A percentile compares a stretch with the other conserved stretches of the same genome.
These are phyloP conservation scores for Zaprionus gabonicus DNA, from an alignment of 1,140 invertebrate species.

Conservation along the genomic window DNA sequence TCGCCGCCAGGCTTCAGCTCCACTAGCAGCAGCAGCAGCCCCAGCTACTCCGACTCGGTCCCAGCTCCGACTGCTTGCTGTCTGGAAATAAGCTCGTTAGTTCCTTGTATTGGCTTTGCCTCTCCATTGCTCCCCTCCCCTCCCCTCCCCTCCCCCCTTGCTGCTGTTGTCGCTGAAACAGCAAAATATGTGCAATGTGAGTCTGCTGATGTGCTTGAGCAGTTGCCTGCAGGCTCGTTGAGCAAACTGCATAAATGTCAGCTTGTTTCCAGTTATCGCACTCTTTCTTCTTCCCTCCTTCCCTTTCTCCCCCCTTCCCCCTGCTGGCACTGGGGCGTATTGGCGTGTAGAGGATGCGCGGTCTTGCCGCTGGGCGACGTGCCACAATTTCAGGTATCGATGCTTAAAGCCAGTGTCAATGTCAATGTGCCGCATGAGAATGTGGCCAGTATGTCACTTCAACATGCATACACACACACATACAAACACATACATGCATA, in stretches of 20 bases:
- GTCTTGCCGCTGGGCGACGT: conserved; percentile 11
- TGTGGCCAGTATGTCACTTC: conserved; percentile 59
- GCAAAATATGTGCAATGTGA: conserved; percentile 59
- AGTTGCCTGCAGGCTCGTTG: conserved; percentile 74
- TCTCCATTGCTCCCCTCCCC: background rate
- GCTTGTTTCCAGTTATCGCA: conserved; percentile 82
- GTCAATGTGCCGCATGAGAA: conserved; percentile 59
- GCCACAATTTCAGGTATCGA: conserved; percentile 35
- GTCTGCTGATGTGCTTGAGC: conserved; percentile 65
- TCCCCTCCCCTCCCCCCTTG: conserved; percentile 3
- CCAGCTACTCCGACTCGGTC: background rate
- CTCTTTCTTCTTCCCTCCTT: conserved; percentile 42
- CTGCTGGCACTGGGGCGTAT: conserved; percentile 62
- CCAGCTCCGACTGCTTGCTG: conserved; percentile 49
- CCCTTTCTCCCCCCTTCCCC: conserved; percentile 17
- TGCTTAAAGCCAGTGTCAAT: conserved; percentile 57
- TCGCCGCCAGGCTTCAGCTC: conserved; percentile 67
- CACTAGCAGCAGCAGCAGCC: conserved; percentile 11
- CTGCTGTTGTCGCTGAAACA: conserved; percentile 37
- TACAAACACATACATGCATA: background rate
- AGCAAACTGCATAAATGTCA: conserved; percentile 81
- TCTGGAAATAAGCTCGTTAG: conserved; percentile 81
- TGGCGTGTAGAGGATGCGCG: conserved; percentile 48
- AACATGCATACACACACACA: conserved; percentile 8
- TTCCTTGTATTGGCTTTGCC: conserved; percentile 78